These are phyloP conservation scores for Diprion similis DNA, from an alignment of 1,140 invertebrate genomes.

Conservation along the genomic window DNA sequence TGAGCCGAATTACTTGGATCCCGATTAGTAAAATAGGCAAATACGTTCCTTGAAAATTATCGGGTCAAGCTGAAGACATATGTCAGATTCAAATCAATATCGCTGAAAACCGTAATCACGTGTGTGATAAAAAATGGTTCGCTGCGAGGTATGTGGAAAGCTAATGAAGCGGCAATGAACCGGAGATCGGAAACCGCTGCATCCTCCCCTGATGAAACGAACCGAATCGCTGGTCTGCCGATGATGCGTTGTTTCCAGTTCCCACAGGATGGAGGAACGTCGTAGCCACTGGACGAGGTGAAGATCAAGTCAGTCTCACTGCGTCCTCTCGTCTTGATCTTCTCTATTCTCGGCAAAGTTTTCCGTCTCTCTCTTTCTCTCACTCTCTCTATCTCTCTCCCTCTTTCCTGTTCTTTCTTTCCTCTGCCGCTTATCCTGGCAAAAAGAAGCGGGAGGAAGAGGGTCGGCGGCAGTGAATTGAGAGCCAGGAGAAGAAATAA, in stretches of 20 bases:
- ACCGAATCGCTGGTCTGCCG: background rate
- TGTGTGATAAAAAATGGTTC: too few species aligned
- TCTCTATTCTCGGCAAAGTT: background rate
- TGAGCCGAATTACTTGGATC: too few species aligned
- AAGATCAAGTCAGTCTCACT: background rate
- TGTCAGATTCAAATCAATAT: too few species aligned
- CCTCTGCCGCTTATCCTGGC: conserved; percentile 1
- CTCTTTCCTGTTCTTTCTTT: background rate
- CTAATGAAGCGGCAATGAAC: background rate
- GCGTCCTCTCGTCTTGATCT: background rate
- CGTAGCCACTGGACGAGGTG: background rate
- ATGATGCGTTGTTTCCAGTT: background rate
- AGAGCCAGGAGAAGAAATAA: conserved; percentile 35
- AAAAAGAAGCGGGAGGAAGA: conserved; percentile 15
- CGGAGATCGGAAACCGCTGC: background rate
- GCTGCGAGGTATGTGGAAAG: too few species aligned
- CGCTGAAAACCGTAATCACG: too few species aligned
- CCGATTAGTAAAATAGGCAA: too few species aligned
- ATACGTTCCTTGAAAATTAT: too few species aligned
- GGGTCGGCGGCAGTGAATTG: conserved; percentile 11
- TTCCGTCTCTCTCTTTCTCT: background rate
- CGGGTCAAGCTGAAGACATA: too few species aligned
- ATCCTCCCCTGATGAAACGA: background rate
- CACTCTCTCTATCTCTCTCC: background rate
- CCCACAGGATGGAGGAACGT: background rate